Percentiles rank a stretch among this genome's conserved stretches.
Conservation (phyloP, 2,797 vertebrate genomes). For the Chromis chromis region DNA sequence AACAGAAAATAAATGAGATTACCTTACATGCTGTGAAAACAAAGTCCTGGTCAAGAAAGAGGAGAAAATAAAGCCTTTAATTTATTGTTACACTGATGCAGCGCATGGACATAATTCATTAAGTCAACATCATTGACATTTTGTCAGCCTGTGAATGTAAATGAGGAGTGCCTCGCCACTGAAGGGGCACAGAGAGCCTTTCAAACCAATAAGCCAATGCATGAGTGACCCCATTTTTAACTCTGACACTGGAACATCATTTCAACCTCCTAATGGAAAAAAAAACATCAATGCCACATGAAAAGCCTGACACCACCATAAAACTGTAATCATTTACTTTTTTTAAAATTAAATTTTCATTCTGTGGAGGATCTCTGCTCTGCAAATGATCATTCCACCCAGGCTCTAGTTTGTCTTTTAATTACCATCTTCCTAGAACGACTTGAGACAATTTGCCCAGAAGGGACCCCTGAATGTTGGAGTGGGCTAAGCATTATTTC, state of each 20-base stretch:
- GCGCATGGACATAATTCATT: constrained; percentile 43
- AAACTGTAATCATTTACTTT: constrained; percentile 49
- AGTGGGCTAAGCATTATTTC: constrained; percentile 68
- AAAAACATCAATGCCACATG: constrained; percentile 27
- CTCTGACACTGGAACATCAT: constrained; percentile 48
- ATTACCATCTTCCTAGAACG: constrained; percentile 69
- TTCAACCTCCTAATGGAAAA: constrained; percentile 52
- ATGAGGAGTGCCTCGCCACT: constrained; percentile 35
- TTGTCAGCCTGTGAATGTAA: constrained; percentile 47
- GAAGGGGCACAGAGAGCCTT: constrained; percentile 39
- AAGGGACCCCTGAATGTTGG: constrained; percentile 57
- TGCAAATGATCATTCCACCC: constrained; percentile 54
- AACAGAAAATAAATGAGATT: constrained; percentile 7
- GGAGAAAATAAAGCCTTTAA: constrained; percentile 19
- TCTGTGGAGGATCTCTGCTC: constrained; percentile 28
- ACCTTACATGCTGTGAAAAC: constrained; percentile 1
- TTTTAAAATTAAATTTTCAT: constrained; percentile 48
- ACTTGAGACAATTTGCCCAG: constrained; percentile 67
- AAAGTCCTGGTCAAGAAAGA: constrained; percentile 13
- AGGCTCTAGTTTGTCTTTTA: constrained; percentile 65
- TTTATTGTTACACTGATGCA: constrained; percentile 21
- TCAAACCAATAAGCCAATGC: constrained; percentile 51
- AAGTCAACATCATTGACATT: constrained; percentile 55
- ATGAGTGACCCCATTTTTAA: constrained; percentile 61
- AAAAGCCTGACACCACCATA: constrained; percentile 56